Evolutionary conservation across 37 sponge, comb jelly and placozoan species (phyloP), one percentile per base, ranked within the genome.

Genomic region (Diacarnus erythraeanus): DNA sequence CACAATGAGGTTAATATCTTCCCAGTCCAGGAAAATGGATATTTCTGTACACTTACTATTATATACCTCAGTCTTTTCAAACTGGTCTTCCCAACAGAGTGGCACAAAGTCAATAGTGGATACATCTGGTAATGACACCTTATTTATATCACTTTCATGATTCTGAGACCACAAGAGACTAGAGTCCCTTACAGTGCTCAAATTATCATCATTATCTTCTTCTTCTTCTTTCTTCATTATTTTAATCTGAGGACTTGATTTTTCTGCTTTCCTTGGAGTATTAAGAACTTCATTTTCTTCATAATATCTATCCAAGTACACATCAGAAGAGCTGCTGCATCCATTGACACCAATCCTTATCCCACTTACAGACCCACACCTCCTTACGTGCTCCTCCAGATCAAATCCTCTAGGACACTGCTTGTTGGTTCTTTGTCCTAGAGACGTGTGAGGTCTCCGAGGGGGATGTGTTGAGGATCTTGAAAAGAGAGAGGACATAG

Each of bases 71-170:
- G 65, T 30, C 42, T 41, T 41, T 23, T 63, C 4, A 2, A 77
- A 29, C 34, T 77, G 78, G 33, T 77, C 67, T 26, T 77, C 78
- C 78, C 78, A 77, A 25, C 78, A 77, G 33, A 77, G 31, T n/a
- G 78, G 78, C 20, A 77, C 67, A 6, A 47, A 47, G 12, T 47
- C 10, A 12, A 47, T 6, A 47, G 10, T 47, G 6, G 51, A 47
- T 47, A 15, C 51, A 6, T 12, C 10, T 47, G 51, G 51, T 47
- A 12, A 47, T 47, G 12, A 6, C 12, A 15, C 12, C 56, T 72
- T 8, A 3, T 25, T 47, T 8, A 22, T 8, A 23, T 25, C 27
- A 69, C 21, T 6, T 20, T 31, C 39, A 4, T 36, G 4, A 54
- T 18, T 21, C 18, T 18, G 18, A 21, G 27, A 12, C 26, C 25